Evolutionary conservation across 2,888 invertebrate genomes (phyloP).

Genomic region (Acronicta aceris): DNA sequence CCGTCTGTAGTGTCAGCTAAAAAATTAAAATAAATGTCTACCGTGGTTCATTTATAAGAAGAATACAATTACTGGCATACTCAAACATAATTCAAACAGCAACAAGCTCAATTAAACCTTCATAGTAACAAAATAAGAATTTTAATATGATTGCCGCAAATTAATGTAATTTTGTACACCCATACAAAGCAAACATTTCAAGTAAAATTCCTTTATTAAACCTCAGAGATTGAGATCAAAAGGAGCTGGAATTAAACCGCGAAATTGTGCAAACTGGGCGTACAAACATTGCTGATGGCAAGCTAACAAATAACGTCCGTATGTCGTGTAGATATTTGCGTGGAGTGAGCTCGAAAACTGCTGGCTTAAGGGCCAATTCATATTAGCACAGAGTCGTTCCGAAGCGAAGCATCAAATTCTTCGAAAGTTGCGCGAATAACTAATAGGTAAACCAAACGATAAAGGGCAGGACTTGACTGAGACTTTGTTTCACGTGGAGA

Average conservation of each 20-base stretch:
- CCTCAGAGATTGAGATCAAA: conserved; percentile 43
- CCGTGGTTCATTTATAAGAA: too few relatives aligned
- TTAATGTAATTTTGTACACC: conserved; percentile 7
- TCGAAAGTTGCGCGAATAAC: too few relatives aligned
- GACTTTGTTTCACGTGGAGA: too few relatives aligned
- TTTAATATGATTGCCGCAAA: not conserved
- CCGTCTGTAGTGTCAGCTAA: too few relatives aligned
- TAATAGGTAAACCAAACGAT: too few relatives aligned
- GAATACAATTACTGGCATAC: not conserved
- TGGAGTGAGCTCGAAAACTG: conserved; percentile 6
- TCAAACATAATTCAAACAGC: not conserved
- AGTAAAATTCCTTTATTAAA: conserved; percentile 35
- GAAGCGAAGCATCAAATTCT: too few relatives aligned
- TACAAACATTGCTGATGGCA: conserved; percentile 31
- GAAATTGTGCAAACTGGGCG: conserved; percentile 41
- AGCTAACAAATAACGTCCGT: conserved; percentile 35
- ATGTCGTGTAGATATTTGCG: conserved; percentile 2
- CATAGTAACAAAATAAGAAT: not conserved
- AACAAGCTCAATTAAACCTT: not conserved
- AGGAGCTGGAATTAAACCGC: conserved; percentile 39
- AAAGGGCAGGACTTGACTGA: too few relatives aligned
- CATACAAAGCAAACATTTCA: conserved; percentile 20
- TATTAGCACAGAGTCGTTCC: too few relatives aligned
- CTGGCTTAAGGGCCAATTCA: not conserved
- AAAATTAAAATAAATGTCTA: not conserved